Evolutionary conservation across 2,113 vertebrate genomes (phyloP).

Genomic region (Heloderma charlesbogerti): DNA sequence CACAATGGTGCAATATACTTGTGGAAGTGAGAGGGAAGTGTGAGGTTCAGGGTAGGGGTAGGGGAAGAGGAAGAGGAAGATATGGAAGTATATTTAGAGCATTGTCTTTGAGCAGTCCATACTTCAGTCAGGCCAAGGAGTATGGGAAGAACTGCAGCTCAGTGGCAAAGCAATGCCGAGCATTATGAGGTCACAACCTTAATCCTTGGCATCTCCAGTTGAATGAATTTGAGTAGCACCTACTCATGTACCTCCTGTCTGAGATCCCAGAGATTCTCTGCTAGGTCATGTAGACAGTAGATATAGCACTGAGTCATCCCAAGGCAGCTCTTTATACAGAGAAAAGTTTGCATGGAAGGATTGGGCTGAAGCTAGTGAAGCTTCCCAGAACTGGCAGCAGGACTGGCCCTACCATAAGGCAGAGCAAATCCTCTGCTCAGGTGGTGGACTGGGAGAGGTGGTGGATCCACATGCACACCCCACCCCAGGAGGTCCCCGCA

Average conservation of each 20-base stretch:
- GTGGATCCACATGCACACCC: too few species aligned
- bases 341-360: neutral
- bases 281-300: neutral
- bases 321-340: too few species aligned
- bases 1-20: neutral
- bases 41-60: neutral
- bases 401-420: too few species aligned
- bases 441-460: too few species aligned
- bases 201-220: neutral
- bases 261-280: neutral
- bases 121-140: neutral
- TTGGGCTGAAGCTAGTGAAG: too few species aligned
- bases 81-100: neutral
- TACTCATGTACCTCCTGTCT: neutral
- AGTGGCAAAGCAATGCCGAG: neutral
- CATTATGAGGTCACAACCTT: neutral
- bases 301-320: neutral
- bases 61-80: neutral
- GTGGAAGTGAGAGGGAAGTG: neutral
- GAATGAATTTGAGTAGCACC: neutral
- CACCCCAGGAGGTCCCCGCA: too few species aligned
- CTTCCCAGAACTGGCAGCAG: neutral
- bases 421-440: too few species aligned
- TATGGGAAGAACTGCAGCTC: neutral
- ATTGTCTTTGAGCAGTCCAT: too few species aligned